Percentiles rank a stretch among this genome's conserved stretches.
Evolutionary conservation across 2,797 vertebrate genomes (phyloP).

Genomic region (Xyrichtys novacula): DNA sequence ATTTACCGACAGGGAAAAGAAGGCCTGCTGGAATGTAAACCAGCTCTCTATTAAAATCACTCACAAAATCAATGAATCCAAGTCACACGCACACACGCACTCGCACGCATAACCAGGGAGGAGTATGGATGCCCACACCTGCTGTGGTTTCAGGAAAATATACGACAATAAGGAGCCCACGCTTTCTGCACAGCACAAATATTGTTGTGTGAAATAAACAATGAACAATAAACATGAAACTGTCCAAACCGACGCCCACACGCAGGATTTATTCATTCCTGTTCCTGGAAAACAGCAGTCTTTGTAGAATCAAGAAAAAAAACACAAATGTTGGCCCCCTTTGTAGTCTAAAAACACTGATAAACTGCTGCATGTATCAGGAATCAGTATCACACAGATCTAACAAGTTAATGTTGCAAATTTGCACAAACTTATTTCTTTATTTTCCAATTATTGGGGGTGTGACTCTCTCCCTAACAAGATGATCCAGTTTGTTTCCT

Average conservation of each 20-base stretch:
- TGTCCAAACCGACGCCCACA: slow-evolving; percentile 33
- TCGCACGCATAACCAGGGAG: neutral
- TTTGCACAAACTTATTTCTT: neutral
- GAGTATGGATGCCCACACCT: slow-evolving; percentile 11
- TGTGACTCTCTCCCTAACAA: too few relatives aligned
- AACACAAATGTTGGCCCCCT: neutral
- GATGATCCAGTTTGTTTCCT: too few relatives aligned
- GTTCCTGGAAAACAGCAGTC: neutral
- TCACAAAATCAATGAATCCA: slow-evolving; percentile 6
- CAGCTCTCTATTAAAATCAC: slow-evolving; percentile 11
- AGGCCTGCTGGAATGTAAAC: slow-evolving; percentile 3
- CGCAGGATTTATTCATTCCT: slow-evolving; percentile 3
- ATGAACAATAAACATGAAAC: slow-evolving; percentile 34
- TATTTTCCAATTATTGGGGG: neutral
- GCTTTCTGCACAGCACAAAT: neutral
- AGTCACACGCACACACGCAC: neutral
- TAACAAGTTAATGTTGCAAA: neutral
- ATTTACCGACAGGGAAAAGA: neutral
- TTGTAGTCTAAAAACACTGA: neutral
- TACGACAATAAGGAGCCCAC: slow-evolving; percentile 32
- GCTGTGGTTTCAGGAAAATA: slow-evolving; percentile 26
- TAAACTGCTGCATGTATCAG: neutral
- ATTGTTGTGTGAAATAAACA: slow-evolving; percentile 11
- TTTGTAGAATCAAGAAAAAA: neutral
- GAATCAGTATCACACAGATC: neutral